These are phyloP conservation scores for Zeuzera pyrina DNA, from an alignment of 2,888 invertebrate genomes.

Conservation along the genomic window DNA sequence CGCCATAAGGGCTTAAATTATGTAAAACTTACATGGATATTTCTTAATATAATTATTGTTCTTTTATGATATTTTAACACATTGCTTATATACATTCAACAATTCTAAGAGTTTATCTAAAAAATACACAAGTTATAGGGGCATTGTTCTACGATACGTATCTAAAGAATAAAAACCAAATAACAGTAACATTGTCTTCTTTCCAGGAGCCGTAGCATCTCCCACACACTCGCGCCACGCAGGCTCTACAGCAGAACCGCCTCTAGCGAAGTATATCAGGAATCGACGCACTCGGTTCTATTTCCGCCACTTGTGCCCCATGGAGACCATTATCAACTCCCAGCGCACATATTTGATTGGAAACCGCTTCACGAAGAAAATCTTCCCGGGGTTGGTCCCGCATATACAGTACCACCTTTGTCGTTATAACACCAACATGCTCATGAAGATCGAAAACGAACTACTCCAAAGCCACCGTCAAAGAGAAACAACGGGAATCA, in stretches of 20 bases:
- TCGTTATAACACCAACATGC: constrained; percentile 71
- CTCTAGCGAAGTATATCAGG: not conserved
- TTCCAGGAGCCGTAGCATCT: constrained; percentile 61
- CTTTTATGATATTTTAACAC: no score
- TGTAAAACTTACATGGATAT: no score
- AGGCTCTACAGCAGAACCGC: constrained; percentile 1
- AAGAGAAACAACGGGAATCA: constrained; percentile 87
- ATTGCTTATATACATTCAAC: no score
- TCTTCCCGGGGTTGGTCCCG: constrained; percentile 32
- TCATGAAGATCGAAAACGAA: constrained; percentile 80
- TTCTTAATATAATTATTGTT: no score
- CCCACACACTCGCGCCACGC: constrained; percentile 20
- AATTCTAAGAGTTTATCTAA: no score
- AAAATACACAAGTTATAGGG: no score
- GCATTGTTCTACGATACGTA: no score
- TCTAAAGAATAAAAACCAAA: no score
- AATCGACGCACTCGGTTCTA: constrained; percentile 18
- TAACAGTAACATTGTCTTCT: constrained; percentile 5
- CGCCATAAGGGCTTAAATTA: no score
- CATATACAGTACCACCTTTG: constrained; percentile 48
- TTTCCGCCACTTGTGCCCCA: constrained; percentile 29
- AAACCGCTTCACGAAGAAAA: constrained; percentile 40
- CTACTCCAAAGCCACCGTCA: constrained; percentile 87
- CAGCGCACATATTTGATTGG: constrained; percentile 42
- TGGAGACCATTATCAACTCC: constrained; percentile 40